phyloP scores from a whole-genome alignment of 2,888 invertebrate genomes.

The Epistrophe grossulariae region DNA sequence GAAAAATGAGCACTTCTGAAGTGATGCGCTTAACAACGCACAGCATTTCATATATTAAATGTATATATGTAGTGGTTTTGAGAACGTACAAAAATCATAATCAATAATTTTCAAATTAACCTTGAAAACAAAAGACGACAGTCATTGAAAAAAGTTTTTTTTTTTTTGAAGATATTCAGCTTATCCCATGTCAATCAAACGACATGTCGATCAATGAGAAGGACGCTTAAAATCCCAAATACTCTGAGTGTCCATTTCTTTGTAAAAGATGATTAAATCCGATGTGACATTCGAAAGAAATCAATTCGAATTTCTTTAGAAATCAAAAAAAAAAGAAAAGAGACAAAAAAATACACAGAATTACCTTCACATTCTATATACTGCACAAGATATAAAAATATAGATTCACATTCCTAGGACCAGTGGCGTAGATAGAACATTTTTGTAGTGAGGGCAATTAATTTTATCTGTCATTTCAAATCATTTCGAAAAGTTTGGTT shows the following conservation, averaged over 20 bases:
- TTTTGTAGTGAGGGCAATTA: too few species aligned
- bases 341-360: background rate
- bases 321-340: background rate
- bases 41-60: too few species aligned
- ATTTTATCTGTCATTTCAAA: too few species aligned
- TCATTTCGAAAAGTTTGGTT: too few species aligned
- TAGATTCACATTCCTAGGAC: background rate
- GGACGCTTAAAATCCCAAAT: conserved; percentile 28
- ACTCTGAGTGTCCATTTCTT: conserved; percentile 30
- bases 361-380: background rate
- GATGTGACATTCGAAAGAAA: conserved; percentile 60
- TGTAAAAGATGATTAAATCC: conserved; percentile 31
- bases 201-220: conserved; percentile 41
- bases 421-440: too few species aligned
- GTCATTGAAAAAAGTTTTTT: background rate
- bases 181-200: conserved; percentile 57
- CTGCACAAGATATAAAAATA: background rate
- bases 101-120: background rate
- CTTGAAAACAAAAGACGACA: background rate
- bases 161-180: conserved; percentile 1
- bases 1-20: too few species aligned
- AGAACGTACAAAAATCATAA: background rate
- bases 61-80: too few species aligned
- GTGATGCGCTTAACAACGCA: too few species aligned
- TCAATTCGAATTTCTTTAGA: conserved; percentile 55